Base-by-base conservation (phyloP, 2,113 vertebrate species). In the Recurvirostra avosetta region DNA sequence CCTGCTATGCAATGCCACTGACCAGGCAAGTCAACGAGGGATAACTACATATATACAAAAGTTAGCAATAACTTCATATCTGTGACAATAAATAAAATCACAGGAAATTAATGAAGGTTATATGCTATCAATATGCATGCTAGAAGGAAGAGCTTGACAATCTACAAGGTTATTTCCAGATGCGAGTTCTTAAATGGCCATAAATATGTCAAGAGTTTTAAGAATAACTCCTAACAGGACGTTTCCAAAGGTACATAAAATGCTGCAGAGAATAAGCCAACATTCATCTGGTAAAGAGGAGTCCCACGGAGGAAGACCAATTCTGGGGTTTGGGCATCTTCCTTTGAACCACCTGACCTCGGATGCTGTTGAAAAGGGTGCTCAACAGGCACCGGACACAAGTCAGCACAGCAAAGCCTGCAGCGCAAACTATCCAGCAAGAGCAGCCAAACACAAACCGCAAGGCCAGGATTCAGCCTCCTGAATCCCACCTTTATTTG, bases 241-340 rank as follows among this genome's bases (percentile, higher is more conserved):
- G 38, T 55, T 82, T 86, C 36, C 78, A 77, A 77, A 93, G 41
- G 55, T 11, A 38, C 14, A 19, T 21, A 71, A 75, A 74, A 78
- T 6, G 6, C 52, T 36, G 38, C 2, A 1, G 18, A 70, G 52
- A 79, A 43, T 40, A 77, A 18, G 1, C 12, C 76, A 91, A 62
- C 40, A 68, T 45, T 22, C 0, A 3, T 7, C 65, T 72, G 36
- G 27, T 73, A 29, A 76, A 71, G 43, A 74, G 40, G 12, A 83
- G 41, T 34, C 29, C 43, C 1, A 0, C 4, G 17, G 13, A 72
- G 15, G 36, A 78, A 43, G 25, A 40, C 15, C 0, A 1, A 12
- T 59, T 17, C 65, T 61, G 55, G 47, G 27, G 19, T 50, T n/a
- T 75, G 25, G 26, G n/a, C 40, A 52, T 32, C 53, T 61, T 65